phyloP scores from a whole-genome alignment of 2,113 vertebrate species.

The Lepus americanus region DNA sequence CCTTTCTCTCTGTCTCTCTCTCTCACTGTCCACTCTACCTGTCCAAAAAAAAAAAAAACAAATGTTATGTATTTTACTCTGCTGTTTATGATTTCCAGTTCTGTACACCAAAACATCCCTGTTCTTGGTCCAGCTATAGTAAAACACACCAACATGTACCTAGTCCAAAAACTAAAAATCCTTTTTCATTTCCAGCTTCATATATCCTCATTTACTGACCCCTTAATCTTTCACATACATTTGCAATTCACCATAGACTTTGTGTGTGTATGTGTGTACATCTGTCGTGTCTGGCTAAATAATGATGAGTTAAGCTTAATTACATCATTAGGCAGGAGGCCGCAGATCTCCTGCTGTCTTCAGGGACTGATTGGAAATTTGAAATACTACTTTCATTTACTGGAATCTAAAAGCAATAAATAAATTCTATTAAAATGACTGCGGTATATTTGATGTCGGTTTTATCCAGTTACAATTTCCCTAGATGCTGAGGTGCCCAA shows the following conservation, averaged over 20 bases:
- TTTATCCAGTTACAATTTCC: not conserved
- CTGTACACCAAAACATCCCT: constrained; percentile 1
- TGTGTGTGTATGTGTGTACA: not conserved
- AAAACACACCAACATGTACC: not conserved
- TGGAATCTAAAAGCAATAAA: constrained; percentile 75
- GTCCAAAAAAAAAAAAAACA: not conserved
- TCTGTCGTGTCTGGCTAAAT: constrained; percentile 42
- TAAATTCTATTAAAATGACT: constrained; percentile 43
- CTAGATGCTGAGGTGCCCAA: not conserved
- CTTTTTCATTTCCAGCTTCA: not conserved
- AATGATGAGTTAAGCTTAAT: constrained; percentile 79
- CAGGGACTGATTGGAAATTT: constrained; percentile 77
- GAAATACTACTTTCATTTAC: constrained; percentile 77
- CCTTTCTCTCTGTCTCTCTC: too few species aligned
- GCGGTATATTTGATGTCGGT: constrained; percentile 9
- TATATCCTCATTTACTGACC: not conserved
- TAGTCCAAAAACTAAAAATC: constrained; percentile 38
- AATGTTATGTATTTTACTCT: not conserved
- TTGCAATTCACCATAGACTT: not conserved
- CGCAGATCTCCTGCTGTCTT: constrained; percentile 64
- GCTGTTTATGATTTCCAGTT: constrained; percentile 35
- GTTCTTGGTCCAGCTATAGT: not conserved
- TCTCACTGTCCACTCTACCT: too few species aligned
- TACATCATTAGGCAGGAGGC: constrained; percentile 76
- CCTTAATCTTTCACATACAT: constrained; percentile 33